A percentile compares a stretch with the other conserved stretches of the same genome.
Conservation (phyloP, 2,797 vertebrate genomes). For the Chromobotia macracanthus region DNA sequence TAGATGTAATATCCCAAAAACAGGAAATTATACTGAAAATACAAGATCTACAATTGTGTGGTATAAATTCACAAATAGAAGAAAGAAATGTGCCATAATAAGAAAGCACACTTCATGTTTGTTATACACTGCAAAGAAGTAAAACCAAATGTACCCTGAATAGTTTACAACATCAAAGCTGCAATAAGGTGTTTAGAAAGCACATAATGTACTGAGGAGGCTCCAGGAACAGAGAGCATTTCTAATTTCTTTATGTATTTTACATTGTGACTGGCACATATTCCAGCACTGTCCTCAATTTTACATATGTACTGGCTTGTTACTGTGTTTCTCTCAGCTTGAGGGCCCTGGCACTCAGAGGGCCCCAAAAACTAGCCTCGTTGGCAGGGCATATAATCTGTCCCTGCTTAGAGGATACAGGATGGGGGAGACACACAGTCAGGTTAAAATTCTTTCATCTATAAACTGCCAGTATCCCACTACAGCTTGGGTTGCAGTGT, state of each 20-base stretch:
- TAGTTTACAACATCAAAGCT: not conserved
- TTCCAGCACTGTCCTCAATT: not conserved
- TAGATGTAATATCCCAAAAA: not conserved
- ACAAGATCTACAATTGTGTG: not conserved
- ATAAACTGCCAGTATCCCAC: not conserved
- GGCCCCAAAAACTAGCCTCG: not conserved
- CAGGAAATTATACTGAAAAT: not conserved
- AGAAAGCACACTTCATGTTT: not conserved
- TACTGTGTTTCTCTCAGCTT: not conserved
- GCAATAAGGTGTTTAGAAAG: not conserved
- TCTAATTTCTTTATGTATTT: not conserved
- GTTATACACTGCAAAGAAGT: not conserved
- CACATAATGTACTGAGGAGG: not conserved
- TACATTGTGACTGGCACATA: too few relatives aligned
- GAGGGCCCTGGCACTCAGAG: not conserved
- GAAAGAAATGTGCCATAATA: not conserved
- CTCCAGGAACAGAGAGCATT: not conserved
- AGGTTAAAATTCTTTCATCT: not conserved
- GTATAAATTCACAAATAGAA: not conserved
- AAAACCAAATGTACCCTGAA: not conserved
- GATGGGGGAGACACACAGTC: not conserved
- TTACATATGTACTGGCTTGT: not conserved
- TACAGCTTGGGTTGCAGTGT: conserved; percentile 12
- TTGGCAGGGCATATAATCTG: not conserved
- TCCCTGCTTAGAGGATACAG: not conserved